Conservation (phyloP, 2,888 invertebrate species). For the Toxonevra muliebris region DNA sequence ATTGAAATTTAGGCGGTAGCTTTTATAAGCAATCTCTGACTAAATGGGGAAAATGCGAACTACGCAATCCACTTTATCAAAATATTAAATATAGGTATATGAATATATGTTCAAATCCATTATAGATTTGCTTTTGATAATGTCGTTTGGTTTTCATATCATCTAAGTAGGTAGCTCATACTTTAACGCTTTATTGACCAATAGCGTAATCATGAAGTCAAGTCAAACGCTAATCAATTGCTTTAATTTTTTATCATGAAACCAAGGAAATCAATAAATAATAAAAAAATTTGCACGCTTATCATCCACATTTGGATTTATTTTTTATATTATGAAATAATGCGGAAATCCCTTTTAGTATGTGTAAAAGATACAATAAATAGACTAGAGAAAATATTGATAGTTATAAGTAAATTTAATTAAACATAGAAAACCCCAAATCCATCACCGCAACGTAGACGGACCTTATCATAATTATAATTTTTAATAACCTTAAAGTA, state of each 20-base stretch:
- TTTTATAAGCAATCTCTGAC: constrained; percentile 47
- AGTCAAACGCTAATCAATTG: too few relatives aligned
- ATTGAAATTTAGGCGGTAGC: constrained; percentile 35
- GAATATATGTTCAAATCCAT: background rate
- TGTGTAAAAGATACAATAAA: background rate
- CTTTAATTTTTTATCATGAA: too few relatives aligned
- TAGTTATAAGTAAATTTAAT: too few relatives aligned
- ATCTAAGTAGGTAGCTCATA: too few relatives aligned
- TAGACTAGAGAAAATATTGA: too few relatives aligned
- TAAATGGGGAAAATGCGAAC: background rate
- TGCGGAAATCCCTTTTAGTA: background rate
- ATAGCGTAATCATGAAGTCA: too few relatives aligned
- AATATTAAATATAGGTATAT: background rate
- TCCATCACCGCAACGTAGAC: too few relatives aligned
- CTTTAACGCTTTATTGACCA: too few relatives aligned
- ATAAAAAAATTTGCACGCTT: background rate
- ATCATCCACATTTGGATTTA: constrained; percentile 1
- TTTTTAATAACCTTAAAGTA: too few relatives aligned
- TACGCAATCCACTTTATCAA: background rate
- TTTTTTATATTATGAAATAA: background rate
- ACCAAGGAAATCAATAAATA: background rate
- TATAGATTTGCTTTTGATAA: constrained; percentile 1
- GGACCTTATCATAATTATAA: too few relatives aligned
- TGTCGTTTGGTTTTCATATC: background rate
- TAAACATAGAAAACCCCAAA: too few relatives aligned